Percentiles rank a stretch among this genome's conserved stretches.
phyloP scores from a whole-genome alignment of 2,888 invertebrate species.

The Drosophila falleni region DNA sequence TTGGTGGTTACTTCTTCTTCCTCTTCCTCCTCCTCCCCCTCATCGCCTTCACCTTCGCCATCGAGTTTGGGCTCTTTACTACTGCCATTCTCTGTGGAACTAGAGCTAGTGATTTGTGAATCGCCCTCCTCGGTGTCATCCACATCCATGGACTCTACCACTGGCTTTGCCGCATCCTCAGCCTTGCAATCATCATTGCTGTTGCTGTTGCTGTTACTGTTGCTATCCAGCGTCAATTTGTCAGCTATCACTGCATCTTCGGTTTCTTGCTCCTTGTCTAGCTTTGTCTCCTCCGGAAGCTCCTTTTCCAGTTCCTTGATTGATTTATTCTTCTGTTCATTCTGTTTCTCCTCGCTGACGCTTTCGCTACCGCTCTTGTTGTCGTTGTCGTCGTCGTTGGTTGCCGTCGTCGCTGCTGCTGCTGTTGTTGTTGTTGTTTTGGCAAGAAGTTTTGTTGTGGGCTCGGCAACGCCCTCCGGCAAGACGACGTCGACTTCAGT shows the following conservation, averaged over 20 bases:
- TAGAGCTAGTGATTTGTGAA: constrained; percentile 83
- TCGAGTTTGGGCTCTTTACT: constrained; percentile 52
- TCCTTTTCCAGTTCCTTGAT: constrained; percentile 28
- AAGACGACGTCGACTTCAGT: constrained; percentile 83
- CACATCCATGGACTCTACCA: constrained; percentile 65
- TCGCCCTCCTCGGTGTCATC: constrained; percentile 73
- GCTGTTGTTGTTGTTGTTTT: constrained; percentile 45
- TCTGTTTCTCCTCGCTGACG: constrained; percentile 22
- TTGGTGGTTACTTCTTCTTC: constrained; percentile 71
- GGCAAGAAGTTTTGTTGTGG: constrained; percentile 71
- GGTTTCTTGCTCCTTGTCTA: constrained; percentile 46
- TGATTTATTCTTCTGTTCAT: constrained; percentile 39
- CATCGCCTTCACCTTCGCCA: constrained; percentile 66
- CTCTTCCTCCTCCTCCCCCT: constrained; percentile 70
- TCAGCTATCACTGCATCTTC: constrained; percentile 58
- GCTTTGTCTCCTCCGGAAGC: constrained; percentile 12
- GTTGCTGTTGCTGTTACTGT: constrained; percentile 45
- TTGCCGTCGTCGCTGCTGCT: constrained; percentile 24
- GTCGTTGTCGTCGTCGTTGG: constrained; percentile 26
- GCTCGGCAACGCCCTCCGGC: constrained; percentile 81
- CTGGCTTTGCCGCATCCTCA: constrained; percentile 42
- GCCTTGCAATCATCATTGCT: constrained; percentile 65
- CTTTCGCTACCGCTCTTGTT: constrained; percentile 3
- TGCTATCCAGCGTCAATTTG: constrained; percentile 43
- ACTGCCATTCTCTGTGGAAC: constrained; percentile 78